A percentile compares a stretch with the other conserved stretches of the same genome.
phyloP scores from a whole-genome alignment of 1,140 invertebrate genomes.

The Cyclina sinensis region DNA sequence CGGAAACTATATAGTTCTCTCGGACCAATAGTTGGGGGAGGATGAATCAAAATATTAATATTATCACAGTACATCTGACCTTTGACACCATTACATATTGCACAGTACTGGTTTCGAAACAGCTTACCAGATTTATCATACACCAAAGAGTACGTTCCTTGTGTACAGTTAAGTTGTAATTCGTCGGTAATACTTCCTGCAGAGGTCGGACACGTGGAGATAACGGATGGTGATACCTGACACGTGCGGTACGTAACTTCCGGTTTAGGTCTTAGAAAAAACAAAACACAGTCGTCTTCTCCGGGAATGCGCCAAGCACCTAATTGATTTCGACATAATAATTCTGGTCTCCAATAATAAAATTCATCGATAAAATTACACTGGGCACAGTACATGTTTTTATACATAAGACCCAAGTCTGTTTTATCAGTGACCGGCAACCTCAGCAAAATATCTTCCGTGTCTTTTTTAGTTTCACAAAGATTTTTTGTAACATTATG shows the following conservation, averaged over 20 bases:
- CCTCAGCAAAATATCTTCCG: conserved; percentile 6
- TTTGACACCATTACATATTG: background rate
- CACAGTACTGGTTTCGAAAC: conserved; percentile 7
- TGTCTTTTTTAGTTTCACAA: background rate
- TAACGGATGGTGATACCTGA: background rate
- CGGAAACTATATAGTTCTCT: background rate
- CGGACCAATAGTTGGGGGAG: too few relatives aligned
- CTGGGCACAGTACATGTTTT: conserved; percentile 40
- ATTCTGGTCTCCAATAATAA: conserved; percentile 4
- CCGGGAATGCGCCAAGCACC: background rate
- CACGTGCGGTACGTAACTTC: background rate
- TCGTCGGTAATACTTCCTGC: background rate
- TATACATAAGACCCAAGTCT: background rate
- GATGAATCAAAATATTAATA: background rate
- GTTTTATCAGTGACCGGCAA: background rate
- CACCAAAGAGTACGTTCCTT: background rate
- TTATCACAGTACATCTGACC: background rate
- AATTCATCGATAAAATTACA: conserved; percentile 17
- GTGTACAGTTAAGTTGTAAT: background rate
- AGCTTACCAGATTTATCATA: background rate
- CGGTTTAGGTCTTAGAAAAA: background rate
- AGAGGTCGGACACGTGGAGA: background rate
- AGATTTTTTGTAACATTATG: background rate
- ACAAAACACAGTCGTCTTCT: background rate
- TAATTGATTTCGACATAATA: conserved; percentile 2